A percentile compares a stretch with the other conserved stretches of the same genome.
These are phyloP conservation scores for Ruditapes philippinarum DNA, from an alignment of 1,140 invertebrate genomes.

Conservation along the genomic window DNA sequence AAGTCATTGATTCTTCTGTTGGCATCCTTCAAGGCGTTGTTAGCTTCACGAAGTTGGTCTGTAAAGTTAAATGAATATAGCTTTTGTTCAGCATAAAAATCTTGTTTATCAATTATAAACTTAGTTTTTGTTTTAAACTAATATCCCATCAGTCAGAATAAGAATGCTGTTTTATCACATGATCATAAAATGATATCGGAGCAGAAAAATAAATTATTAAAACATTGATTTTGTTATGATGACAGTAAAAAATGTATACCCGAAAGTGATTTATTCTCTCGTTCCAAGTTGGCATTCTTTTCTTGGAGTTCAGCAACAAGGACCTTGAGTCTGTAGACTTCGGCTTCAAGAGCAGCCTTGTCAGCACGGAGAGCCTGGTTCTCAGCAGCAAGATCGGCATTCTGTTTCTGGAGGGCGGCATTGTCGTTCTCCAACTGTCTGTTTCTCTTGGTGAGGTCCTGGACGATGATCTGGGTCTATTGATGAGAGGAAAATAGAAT, in stretches of 20 bases:
- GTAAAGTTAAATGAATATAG: no score
- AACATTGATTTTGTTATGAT: no score
- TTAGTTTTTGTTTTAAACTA: no score
- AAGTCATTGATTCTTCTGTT: conserved; percentile 85
- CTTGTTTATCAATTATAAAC: no score
- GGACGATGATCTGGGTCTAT: conserved; percentile 84
- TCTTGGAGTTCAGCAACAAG: conserved; percentile 84
- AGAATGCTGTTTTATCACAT: no score
- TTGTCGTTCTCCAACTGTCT: conserved; percentile 85
- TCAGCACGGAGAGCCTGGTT: conserved; percentile 80
- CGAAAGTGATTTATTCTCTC: conserved; percentile 86
- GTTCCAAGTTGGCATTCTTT: conserved; percentile 83
- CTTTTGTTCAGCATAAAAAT: no score
- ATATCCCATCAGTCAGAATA: no score
- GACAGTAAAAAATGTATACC: no score
- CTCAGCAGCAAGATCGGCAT: conserved; percentile 83
- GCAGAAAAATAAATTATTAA: no score
- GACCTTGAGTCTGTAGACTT: conserved; percentile 82
- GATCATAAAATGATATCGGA: no score
- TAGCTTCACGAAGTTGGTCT: conserved; percentile 85
- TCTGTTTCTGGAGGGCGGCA: conserved; percentile 80
- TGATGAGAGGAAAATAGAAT: neutral
- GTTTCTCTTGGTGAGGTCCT: conserved; percentile 85
- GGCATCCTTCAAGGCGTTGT: conserved; percentile 84
- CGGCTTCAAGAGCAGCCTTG: conserved; percentile 83